A percentile compares a stretch with the other conserved stretches of the same genome.
phyloP scores from a whole-genome alignment of 1,140 invertebrate species.

The Papilio polytes region DNA sequence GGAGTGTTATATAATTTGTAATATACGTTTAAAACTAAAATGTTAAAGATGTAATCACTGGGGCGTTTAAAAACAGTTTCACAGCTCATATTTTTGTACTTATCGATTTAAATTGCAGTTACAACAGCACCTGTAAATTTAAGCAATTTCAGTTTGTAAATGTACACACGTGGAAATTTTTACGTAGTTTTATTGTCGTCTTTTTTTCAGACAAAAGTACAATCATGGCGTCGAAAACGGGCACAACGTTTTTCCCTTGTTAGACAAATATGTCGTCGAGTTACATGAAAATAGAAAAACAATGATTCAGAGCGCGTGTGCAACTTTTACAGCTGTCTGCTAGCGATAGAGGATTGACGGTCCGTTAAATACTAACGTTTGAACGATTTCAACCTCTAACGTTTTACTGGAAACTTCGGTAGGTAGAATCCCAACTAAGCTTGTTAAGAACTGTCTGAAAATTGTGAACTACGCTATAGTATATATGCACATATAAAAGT shows the following conservation, averaged over 20 bases:
- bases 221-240: neutral
- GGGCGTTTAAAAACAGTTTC: too few species aligned
- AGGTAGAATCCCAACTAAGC: neutral
- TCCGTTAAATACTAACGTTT: neutral
- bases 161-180: neutral
- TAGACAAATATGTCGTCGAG: slow-evolving; percentile 16
- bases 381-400: slow-evolving; percentile 5
- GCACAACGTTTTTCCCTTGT: neutral
- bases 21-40: too few species aligned
- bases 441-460: neutral
- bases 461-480: too few species aligned
- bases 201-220: neutral
- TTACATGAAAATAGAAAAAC: slow-evolving; percentile 19
- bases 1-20: too few species aligned
- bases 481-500: too few species aligned
- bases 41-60: too few species aligned
- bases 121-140: neutral
- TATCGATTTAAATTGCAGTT: neutral
- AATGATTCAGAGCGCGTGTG: neutral
- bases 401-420: neutral
- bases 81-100: neutral
- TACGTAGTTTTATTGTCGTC: neutral
- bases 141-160: neutral
- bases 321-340: slow-evolving; percentile 5
- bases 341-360: neutral